Evolutionary conservation across 1,140 invertebrate genomes (phyloP).

Genomic region (Drosophila santomea): DNA sequence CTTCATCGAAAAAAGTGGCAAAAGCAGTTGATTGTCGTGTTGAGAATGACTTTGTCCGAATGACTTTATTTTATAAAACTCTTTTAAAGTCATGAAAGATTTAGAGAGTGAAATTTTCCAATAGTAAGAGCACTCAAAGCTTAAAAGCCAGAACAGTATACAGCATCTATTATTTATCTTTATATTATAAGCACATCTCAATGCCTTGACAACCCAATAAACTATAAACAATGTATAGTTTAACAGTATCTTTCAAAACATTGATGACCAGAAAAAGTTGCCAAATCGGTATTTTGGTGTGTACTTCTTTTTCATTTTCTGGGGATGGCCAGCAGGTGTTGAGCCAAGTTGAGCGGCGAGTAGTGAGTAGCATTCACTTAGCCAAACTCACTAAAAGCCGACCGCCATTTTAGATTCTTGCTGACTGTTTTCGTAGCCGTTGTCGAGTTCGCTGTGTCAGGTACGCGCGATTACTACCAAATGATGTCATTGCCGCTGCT

Average conservation of each 20-base stretch:
- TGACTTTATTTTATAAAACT: no score
- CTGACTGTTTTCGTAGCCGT: constrained; percentile 59
- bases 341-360: constrained; percentile 14
- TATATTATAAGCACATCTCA: no score
- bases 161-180: no score
- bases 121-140: no score
- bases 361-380: constrained; percentile 39
- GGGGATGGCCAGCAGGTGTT: constrained; percentile 31
- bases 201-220: no score
- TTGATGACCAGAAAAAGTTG: constrained; percentile 18
- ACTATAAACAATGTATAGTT: not conserved
- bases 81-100: no score
- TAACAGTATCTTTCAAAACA: not conserved
- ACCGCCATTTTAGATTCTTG: constrained; percentile 66
- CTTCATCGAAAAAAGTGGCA: not conserved
- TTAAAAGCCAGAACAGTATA: no score
- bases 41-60: no score
- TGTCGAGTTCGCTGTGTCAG: constrained; percentile 45
- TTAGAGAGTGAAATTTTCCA: no score
- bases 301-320: not conserved
- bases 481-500: constrained; percentile 75
- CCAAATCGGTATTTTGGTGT: constrained; percentile 26
- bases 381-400: constrained; percentile 42
- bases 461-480: constrained; percentile 54
- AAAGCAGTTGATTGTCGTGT: no score